phyloP scores from a whole-genome alignment of 2,113 vertebrate species.

The Misgurnus anguillicaudatus region DNA sequence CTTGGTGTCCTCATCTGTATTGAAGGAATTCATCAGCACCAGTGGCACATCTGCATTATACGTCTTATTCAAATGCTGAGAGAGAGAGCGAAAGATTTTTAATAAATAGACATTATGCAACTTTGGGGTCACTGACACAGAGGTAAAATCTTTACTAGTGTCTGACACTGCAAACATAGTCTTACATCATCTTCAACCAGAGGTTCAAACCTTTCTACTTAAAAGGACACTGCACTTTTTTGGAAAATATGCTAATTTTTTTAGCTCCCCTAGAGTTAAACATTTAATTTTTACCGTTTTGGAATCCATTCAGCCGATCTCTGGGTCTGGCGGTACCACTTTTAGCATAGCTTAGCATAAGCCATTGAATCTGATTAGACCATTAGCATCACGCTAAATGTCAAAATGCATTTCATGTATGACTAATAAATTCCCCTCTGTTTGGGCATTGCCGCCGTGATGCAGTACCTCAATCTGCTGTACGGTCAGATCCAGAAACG shows the following conservation, averaged over 20 bases:
- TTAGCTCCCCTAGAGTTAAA: no score
- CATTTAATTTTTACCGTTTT: no score
- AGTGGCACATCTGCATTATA: conserved; percentile 89
- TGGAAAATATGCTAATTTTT: no score
- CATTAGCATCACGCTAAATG: no score
- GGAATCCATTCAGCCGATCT: no score
- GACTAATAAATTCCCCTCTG: background rate
- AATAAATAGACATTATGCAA: conserved; percentile 3
- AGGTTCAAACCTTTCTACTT: background rate
- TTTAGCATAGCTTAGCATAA: no score
- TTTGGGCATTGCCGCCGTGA: background rate
- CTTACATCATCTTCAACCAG: background rate
- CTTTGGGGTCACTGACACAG: conserved; percentile 23
- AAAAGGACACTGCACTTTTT: no score
- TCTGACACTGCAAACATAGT: conserved; percentile 16
- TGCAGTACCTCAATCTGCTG: conserved; percentile 92
- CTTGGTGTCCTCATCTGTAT: conserved; percentile 95
- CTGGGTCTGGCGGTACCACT: no score
- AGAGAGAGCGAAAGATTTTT: background rate
- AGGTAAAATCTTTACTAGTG: background rate
- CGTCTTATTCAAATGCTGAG: conserved; percentile 92
- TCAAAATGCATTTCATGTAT: background rate
- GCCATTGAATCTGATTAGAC: no score
- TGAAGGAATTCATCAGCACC: conserved; percentile 98
- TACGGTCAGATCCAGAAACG: conserved; percentile 96